Base-by-base conservation (phyloP, 2,113 vertebrate species). In the Spilogale gracilis region DNA sequence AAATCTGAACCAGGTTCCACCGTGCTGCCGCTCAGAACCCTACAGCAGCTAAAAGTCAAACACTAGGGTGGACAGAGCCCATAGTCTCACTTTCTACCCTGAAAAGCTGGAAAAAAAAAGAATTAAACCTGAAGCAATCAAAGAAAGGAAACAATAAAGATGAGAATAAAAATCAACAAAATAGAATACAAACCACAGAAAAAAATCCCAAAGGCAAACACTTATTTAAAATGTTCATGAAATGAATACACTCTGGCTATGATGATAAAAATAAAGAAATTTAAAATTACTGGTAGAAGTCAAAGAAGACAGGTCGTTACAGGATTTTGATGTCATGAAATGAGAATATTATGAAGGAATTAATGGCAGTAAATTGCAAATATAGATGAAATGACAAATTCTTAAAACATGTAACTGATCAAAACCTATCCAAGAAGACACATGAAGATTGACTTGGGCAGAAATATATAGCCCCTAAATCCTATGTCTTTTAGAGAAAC, bases 21-120 rank as follows among this genome's bases (percentile, higher is more conserved):
- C 5, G 0, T 0, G 4, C 2, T 0, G 27, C 56, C 11, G 56
- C 89, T 30, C n/a, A 7, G 23, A 45, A 4, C 45, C 9, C 60
- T 9, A 8, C 17, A 10, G 10, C 11, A 16, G 78, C 73, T 48
- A 16, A 5, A 61, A 78, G 23, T 12, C 48, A 56, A 92, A 52
- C 3, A 2, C 27, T 8, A 12, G 18, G 3, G 0, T 13, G 0
- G 3, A n/a, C 32, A 48, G 50, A 52, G 8, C 1, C 21, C 80
- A 9, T 1, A 45, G 20, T 4, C 45, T 38, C 1, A 11, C 11
- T 25, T 17, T 43, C 54, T 6, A 30, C 67, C 50, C 76, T 13
- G 18, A 23, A 43, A 63, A 74, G 23, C 50, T 18, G 9, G 9
- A 7, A 48, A 74, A 76, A 48, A 32, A 65, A 63, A 16, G 17